Percentiles rank a stretch among this genome's conserved stretches.
Conservation (phyloP, 2,888 invertebrate species). For the Drosophila merina region DNA sequence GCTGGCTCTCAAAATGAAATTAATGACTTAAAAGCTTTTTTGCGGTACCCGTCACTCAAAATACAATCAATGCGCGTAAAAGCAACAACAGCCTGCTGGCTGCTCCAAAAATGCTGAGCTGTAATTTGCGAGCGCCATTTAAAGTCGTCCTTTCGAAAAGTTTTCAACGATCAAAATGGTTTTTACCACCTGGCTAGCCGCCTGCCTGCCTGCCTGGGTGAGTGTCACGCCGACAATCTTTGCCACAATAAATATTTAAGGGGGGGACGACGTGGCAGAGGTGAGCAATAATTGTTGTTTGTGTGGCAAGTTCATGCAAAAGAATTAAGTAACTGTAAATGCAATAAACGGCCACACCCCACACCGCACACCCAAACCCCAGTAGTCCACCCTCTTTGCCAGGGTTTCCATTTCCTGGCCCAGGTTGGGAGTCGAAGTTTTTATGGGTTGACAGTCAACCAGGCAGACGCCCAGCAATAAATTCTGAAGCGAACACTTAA, state of each 20-base stretch:
- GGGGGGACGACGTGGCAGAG: conserved; percentile 30
- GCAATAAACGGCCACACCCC: conserved; percentile 62
- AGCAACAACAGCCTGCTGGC: conserved; percentile 30
- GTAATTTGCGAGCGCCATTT: conserved; percentile 54
- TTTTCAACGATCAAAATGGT: conserved; percentile 59
- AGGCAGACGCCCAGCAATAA: conserved; percentile 64
- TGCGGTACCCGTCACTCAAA: conserved; percentile 79
- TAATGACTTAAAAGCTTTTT: conserved; percentile 82
- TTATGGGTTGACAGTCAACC: conserved; percentile 76
- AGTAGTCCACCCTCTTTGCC: background rate
- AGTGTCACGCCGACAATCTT: conserved; percentile 45
- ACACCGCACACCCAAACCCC: background rate
- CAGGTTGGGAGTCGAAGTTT: conserved; percentile 47
- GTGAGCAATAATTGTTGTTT: conserved; percentile 70
- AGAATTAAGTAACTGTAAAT: conserved; percentile 74
- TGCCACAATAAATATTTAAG: conserved; percentile 19
- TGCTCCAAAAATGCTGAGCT: conserved; percentile 41
- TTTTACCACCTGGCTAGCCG: conserved; percentile 34
- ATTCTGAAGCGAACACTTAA: conserved; percentile 66
- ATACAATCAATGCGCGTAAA: conserved; percentile 70
- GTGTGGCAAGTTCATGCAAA: conserved; percentile 74
- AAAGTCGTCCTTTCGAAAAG: conserved; percentile 52
- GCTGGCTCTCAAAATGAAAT: conserved; percentile 61
- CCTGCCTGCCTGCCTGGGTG: conserved; percentile 7
- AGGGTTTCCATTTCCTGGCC: background rate